Evolutionary conservation across 2,113 vertebrate genomes (phyloP), one percentile per base, ranked within the genome.

Genomic region (Rhabdornis inornatus): DNA sequence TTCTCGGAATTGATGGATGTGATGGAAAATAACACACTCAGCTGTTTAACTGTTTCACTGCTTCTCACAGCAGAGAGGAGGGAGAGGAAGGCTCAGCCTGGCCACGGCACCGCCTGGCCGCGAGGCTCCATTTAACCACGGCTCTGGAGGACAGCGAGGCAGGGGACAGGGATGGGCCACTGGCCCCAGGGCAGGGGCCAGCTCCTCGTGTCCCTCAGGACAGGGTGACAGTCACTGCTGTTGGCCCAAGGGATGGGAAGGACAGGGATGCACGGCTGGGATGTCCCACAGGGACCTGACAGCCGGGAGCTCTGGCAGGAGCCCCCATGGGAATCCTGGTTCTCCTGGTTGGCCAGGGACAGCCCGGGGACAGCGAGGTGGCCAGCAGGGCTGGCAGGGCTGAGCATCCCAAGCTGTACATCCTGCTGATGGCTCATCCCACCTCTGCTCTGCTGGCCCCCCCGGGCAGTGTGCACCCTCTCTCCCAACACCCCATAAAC

Each of bases 401-500:
- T 3, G 1, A 80, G 63, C 31, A 66, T 10, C 28, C 77, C 22
- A 6, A 64, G 17, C 6, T 0, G 0, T 3, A 6, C 13, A 0
- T 8, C 0, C 0, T 8, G 45, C 47, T 19, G 53, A 13, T 2
- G 0, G 17, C 15, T 56, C 50, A 11, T 20, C 59, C 44, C 85
- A 20, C 1, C 39, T 31, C 61, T 10, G 47, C 60, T 27, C 28
- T 28, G 49, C 69, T 0, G 2, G 45, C 42, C 42, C 11, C 6
- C 35, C 42, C 1, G 37, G 49, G 0, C 1, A 0, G 11, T 5
- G 3, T 2, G 35, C 15, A 1, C 12, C 7, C 2, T 4, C 53
- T 5, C 57, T 52, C 45, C 60, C 63, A 24, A 6, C 33, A 5
- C 52, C 6, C 22, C 16, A 9, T 10, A 44, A 22, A 25, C 1